Conservation (phyloP, 2,888 invertebrate species). For the Mycalesis mineus region DNA sequence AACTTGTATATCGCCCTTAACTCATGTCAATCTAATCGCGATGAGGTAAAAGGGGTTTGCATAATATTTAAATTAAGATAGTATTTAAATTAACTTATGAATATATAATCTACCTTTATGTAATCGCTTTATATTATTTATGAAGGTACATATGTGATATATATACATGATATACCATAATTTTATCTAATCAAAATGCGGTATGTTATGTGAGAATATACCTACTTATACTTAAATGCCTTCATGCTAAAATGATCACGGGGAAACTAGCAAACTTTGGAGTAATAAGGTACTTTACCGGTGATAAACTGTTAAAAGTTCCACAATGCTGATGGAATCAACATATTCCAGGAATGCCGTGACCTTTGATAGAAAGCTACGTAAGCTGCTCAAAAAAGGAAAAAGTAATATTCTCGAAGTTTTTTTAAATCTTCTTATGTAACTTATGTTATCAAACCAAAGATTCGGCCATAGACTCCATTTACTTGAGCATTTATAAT, state of each 20-base stretch:
- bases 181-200: too few relatives aligned
- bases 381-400: not conserved
- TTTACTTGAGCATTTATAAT: too few relatives aligned
- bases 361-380: conserved; percentile 15
- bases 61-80: not conserved
- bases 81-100: not conserved
- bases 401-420: not conserved
- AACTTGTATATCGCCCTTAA: not conserved
- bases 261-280: too few relatives aligned
- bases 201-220: too few relatives aligned
- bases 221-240: too few relatives aligned
- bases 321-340: not conserved
- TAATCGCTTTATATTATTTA: not conserved
- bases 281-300: conserved; percentile 6
- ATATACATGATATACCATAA: not conserved
- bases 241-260: too few relatives aligned
- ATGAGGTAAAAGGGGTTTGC: not conserved
- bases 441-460: not conserved
- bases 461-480: too few relatives aligned
- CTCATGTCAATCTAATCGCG: not conserved
- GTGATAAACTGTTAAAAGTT: conserved; percentile 2
- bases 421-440: not conserved
- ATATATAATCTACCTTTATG: not conserved
- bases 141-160: not conserved
- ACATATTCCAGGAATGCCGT: conserved; percentile 6